Evolutionary conservation across 2,113 vertebrate species (phyloP), one percentile per base, ranked within the genome.

Genomic region (Pollimyrus isidori): DNA sequence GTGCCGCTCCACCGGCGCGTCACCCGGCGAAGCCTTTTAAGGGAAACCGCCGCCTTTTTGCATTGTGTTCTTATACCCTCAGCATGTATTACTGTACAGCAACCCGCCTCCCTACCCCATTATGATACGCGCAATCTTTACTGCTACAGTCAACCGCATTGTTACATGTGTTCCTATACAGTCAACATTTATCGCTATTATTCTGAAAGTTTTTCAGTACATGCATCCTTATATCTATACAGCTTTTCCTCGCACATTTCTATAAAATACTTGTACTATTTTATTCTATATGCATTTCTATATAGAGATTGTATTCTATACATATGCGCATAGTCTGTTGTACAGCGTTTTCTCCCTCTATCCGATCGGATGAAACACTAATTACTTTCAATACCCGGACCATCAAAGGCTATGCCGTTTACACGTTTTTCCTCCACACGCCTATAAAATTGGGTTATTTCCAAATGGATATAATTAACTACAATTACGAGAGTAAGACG

Each of bases 1-100:
- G 86, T 88, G 89, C 73, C 73, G 58, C 91, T 88, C 93, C 92
- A 94, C 94, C 94, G 93, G 94, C 90, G 92, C 94, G 94, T 95
- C 94, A 94, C 91, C 85, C 86, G 86, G 88, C n/a, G 82, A 73
- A 86, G 90, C 93, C 93, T 93, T 93, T 94, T 93, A 93, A 93
- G 76, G 92, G 87, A 90, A 88, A 88, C 88, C 88, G 45, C 42
- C 88, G 35, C 42, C 35, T 90, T 90, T 91, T 30, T 82, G 56
- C 58, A 30, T 39, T n/a, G 86, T 84, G 80, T 56, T 62, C 35
- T 56, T 15, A 42, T 46, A 87, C 39, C 45, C 62, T 69, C 62
- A 85, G 46, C 50, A 15, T 52, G 26, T 21, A 56, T 83, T 76
- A 62, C 23, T 45, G 13, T 42, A 80, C 69, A 42, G 48, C 19